Conservation (phyloP, 2,113 vertebrate genomes). For the Sinocyclocheilus grahami region DNA sequence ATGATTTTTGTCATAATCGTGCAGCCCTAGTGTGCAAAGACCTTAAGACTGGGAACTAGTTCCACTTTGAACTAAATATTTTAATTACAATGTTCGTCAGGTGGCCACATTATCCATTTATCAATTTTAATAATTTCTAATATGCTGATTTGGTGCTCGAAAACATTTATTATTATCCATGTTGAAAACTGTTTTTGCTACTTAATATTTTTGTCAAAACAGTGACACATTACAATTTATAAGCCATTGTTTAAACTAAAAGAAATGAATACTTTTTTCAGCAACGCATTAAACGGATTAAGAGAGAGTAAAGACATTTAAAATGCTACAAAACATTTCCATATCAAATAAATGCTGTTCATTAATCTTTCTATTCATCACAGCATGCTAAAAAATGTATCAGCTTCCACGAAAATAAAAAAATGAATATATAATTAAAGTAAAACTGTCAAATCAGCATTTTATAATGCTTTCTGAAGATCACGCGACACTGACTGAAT, state of each 20-base stretch:
- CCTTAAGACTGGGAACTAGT: no score
- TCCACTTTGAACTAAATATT: background rate
- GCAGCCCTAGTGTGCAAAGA: no score
- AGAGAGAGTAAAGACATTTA: background rate
- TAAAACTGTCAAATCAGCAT: background rate
- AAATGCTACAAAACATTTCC: background rate
- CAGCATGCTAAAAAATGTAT: background rate
- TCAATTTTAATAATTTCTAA: background rate
- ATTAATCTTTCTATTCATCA: background rate
- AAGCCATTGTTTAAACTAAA: no score
- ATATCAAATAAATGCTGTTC: background rate
- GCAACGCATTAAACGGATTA: background rate
- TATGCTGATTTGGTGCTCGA: background rate
- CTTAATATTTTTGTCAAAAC: background rate
- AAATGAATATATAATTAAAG: no score
- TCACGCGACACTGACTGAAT: no score
- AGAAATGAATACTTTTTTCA: no score
- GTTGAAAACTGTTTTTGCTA: background rate
- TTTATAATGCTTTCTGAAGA: no score
- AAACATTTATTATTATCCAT: background rate
- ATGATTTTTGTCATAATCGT: no score
- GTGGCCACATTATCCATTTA: background rate
- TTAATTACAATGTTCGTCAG: background rate
- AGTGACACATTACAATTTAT: no score
- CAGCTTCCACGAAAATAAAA: background rate